Conservation (phyloP, 2,113 vertebrate species). For the Hemiprocne comata region DNA sequence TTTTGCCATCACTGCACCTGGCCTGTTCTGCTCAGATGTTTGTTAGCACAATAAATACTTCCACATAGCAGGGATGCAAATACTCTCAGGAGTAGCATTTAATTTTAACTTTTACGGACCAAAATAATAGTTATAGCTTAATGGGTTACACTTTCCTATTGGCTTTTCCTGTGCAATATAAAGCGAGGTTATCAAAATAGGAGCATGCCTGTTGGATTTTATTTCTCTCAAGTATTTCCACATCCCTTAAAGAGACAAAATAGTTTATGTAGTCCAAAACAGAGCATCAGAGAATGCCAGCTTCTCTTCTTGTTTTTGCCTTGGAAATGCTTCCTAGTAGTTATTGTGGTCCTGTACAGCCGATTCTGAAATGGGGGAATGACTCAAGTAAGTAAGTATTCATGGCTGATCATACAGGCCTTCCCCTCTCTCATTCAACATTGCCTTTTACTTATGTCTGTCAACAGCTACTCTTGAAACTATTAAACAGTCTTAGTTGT, state of each 20-base stretch:
- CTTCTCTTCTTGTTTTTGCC: background rate
- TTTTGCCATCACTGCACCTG: background rate
- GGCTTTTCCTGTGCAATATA: background rate
- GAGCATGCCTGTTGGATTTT: background rate
- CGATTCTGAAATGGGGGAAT: background rate
- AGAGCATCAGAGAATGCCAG: background rate
- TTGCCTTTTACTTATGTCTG: background rate
- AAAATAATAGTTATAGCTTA: background rate
- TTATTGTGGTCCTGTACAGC: background rate
- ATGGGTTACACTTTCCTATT: background rate
- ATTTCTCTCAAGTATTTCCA: background rate
- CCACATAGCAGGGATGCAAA: background rate
- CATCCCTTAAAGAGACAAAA: background rate
- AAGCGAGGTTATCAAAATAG: background rate
- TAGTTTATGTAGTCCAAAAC: background rate
- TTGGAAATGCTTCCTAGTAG: background rate
- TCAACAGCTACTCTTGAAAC: background rate
- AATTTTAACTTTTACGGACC: background rate
- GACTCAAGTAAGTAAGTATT: background rate
- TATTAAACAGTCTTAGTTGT: background rate
- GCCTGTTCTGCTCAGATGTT: rapidly evolving
- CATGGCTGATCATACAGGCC: background rate
- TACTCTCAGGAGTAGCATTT: background rate
- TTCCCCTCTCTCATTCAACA: background rate
- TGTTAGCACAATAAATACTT: background rate